phyloP scores from a whole-genome alignment of 2,888 invertebrate genomes.

The Balanococcus diminutus region DNA sequence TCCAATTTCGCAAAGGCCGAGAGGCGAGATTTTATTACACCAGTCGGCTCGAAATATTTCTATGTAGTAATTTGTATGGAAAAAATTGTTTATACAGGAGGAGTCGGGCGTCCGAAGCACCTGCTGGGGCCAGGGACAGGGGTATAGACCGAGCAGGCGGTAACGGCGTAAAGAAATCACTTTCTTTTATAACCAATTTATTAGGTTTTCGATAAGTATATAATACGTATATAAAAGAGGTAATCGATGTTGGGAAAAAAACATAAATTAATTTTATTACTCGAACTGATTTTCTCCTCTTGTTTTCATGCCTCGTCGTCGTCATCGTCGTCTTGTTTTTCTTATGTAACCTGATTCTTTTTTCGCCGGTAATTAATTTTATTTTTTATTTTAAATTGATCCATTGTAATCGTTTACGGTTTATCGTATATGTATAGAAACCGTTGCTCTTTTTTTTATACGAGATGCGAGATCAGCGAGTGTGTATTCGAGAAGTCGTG shows the following conservation, averaged over 20 bases:
- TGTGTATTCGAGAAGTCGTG: not conserved
- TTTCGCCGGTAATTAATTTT: slow-evolving; percentile 9
- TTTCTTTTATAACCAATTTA: slow-evolving; percentile 29
- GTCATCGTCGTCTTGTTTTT: not conserved
- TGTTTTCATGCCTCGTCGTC: not conserved
- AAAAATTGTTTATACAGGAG: not conserved
- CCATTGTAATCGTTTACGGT: slow-evolving; percentile 19
- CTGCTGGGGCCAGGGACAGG: not conserved
- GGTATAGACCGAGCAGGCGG: not conserved
- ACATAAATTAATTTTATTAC: slow-evolving; percentile 26
- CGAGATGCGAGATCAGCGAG: not conserved
- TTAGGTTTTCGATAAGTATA: not conserved
- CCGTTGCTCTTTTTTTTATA: not conserved
- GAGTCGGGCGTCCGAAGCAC: not conserved
- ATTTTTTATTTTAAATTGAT: slow-evolving; percentile 2
- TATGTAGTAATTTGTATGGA: not conserved
- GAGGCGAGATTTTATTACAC: not conserved
- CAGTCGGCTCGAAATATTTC: not conserved
- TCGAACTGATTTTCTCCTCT: slow-evolving; percentile 13
- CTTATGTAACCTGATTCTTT: slow-evolving; percentile 15
- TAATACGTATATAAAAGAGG: not conserved
- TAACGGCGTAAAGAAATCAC: slow-evolving; percentile 2
- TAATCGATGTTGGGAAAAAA: not conserved
- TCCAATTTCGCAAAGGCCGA: not conserved
- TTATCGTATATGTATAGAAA: not conserved